Evolutionary conservation across 1,140 invertebrate genomes (phyloP), one percentile per base, ranked within the genome.

Genomic region (Marisa cornuarietis): DNA sequence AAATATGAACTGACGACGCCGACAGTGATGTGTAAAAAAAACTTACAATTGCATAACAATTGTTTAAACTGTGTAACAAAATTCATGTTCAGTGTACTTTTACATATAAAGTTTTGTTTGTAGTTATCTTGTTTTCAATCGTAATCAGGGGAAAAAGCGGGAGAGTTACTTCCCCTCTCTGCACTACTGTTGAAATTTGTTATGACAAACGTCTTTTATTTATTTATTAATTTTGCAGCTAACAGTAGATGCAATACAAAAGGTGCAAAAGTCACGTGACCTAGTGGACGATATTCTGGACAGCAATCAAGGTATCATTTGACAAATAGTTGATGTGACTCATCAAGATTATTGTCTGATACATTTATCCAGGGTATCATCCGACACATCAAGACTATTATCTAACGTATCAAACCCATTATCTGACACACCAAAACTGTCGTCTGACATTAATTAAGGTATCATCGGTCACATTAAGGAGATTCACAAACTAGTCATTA

Each of bases 221-320:
- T 31, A 63, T 76, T 6, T 68, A 72, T 62, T 49, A 58, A 20
- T 77, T 42, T 81, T 16, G 20, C 80, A 93, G 92, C 81, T 94
- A 22, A 92, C 93, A 16, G 85, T 90, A 62, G 93, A 94, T 80
- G 90, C 93, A 8, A 91, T 93, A 84, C 88, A 92, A 62, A 92
- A 91, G 62, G 92, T 94, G 0, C 90, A 87, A 52, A 92, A 92
- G 76, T 90, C 93, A 8, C 87, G 94, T 83, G 87, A 90, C 8
- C 82, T 94, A 26, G 90, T 94, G n/a, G 94, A 94, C 77, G 91
- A 92, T 72, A 93, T 94, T 81, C 85, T 94, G 26, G 88, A 90
- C 81, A 93, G 93, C 84, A 93, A 94, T 79, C 92, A 93, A 92
- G 92, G 93, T 93, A 87, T 78, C 61, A 69, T 63, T 6, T 42